Evolutionary conservation across 1,140 invertebrate genomes (phyloP), one percentile per base, ranked within the genome.

Genomic region (Drosophila fuyamai): DNA sequence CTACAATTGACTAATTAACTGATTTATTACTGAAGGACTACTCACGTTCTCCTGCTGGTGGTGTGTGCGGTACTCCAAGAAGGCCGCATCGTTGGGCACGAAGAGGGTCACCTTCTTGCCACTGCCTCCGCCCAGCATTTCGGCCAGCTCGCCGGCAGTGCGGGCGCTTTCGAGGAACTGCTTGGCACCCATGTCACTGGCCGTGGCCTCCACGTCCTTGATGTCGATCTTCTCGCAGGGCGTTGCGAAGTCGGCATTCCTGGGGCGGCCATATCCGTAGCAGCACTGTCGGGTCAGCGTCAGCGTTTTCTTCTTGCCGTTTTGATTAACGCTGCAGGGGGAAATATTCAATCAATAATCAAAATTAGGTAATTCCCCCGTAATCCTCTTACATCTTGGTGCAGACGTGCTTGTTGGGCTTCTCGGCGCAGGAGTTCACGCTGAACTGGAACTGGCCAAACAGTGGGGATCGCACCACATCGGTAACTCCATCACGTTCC

Each of bases 271-370:
- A 89, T 93, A 95, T 16, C 95, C 94, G 67, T 94, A 93, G 76
- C 95, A 95, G 75, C 95, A 95, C 80, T 94, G 94, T 57, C 95
- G 94, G 47, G 93, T 94, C 56, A 94, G 88, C 12, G 93, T 93
- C 65, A 94, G 82, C 16, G 94, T 95, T 86, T 94, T 94, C 72
- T 93, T 93, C 23, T 94, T 93, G 48, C 94, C 94, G 78, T 94
- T 93, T 73, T 94, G 93, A 67, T 94, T 94, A 27, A 94, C 91
- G 75, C 94, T 95, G 47, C 0, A 18, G 27, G 16, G 53, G 35
- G 55, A 60, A 5, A 32, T 35, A 2, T 65, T 46, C 16, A 61
- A 43, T 48, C 7, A 41, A 5, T n/a, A 4, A 46, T 32, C 29
- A 12, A 14, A 7, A 5, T 75, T 66, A 9, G 3, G 9, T 32